Conservation (phyloP, 2,113 vertebrate species). For the Lichenostomus cassidix region DNA sequence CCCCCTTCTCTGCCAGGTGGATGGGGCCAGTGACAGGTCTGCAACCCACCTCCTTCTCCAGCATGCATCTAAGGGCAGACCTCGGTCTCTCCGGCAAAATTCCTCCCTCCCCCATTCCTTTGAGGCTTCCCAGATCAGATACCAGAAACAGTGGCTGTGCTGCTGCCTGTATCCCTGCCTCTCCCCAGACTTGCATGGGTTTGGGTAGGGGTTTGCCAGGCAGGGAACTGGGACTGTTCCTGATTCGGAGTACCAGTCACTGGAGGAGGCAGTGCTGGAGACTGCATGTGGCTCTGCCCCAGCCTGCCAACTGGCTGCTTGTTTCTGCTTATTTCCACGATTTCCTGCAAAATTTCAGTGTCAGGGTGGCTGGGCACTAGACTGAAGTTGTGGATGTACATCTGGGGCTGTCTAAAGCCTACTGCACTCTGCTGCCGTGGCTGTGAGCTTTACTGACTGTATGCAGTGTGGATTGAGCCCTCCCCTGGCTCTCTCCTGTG, state of each 20-base stretch:
- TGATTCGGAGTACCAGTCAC: not conserved
- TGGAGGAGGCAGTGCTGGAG: not conserved
- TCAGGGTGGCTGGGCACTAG: not conserved
- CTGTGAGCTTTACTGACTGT: not conserved
- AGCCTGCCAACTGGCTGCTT: not conserved
- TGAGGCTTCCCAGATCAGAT: not conserved
- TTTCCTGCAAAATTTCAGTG: not conserved
- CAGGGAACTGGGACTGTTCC: not conserved
- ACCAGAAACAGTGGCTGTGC: not conserved
- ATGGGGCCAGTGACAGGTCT: not conserved
- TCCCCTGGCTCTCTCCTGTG: not conserved
- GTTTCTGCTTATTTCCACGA: not conserved
- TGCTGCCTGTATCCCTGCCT: not conserved
- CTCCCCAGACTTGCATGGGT: accelerated
- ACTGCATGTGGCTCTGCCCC: not conserved
- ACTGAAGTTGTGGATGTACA: accelerated
- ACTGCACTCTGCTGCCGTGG: not conserved
- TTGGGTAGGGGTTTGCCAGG: not conserved
- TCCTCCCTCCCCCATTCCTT: not conserved
- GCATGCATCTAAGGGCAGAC: accelerated
- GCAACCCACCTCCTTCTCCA: not conserved
- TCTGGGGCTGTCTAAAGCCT: not conserved
- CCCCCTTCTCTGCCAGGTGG: not conserved
- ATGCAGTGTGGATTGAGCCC: not conserved
- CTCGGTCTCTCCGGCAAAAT: not conserved